Percentiles rank a stretch among this genome's conserved stretches.
Evolutionary conservation across 1,140 invertebrate genomes (phyloP).

Genomic region (Prorops nasuta): DNA sequence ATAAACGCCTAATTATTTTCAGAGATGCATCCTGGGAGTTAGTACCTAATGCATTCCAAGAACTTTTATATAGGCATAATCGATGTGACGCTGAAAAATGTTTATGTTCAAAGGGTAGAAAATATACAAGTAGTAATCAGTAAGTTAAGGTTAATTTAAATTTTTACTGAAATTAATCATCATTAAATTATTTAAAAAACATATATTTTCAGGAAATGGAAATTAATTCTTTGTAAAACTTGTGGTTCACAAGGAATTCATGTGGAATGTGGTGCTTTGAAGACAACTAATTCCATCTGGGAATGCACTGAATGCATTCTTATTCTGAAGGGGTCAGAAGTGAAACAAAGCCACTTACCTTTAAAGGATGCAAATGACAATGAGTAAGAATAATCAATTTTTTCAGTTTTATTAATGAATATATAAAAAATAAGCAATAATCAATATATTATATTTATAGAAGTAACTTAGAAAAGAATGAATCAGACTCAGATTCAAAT

Average conservation of each 20-base stretch:
- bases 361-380: no score
- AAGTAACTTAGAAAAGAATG: no score
- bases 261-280: constrained; percentile 52
- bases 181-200: constrained; percentile 9
- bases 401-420: no score
- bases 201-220: constrained; percentile 55
- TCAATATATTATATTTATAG: no score
- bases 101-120: constrained; percentile 60
- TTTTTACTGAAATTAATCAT: background rate
- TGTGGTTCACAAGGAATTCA: constrained; percentile 64
- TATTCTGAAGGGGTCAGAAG: constrained; percentile 29
- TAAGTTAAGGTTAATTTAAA: constrained; percentile 34
- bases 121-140: constrained; percentile 53
- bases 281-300: constrained; percentile 43
- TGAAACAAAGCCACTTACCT: no score
- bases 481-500: constrained; percentile 28
- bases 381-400: no score
- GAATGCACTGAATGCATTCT: constrained; percentile 44
- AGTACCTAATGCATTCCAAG: constrained; percentile 64
- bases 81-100: constrained; percentile 62
- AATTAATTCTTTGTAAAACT: constrained; percentile 57
- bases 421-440: no score
- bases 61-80: constrained; percentile 60
- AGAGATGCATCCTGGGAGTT: constrained; percentile 72
- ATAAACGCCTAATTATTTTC: constrained; percentile 16